Percentiles rank a stretch among this genome's conserved stretches.
These are phyloP conservation scores for Botia almorhae DNA, from an alignment of 2,797 vertebrate species.

Conservation along the genomic window DNA sequence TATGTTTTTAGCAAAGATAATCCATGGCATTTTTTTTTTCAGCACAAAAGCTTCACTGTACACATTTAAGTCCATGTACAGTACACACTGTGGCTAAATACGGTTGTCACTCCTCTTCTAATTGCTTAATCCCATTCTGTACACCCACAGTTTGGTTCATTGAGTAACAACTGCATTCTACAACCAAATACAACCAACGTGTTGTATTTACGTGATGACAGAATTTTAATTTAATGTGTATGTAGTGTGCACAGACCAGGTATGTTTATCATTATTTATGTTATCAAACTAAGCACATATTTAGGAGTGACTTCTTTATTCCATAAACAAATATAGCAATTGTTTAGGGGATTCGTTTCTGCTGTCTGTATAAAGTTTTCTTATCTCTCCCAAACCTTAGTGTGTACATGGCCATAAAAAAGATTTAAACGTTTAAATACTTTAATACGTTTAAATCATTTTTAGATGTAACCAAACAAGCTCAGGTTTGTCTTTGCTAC, in stretches of 20 bases:
- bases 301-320: no score
- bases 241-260: no score
- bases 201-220: no score
- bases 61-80: not conserved
- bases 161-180: no score
- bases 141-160: not conserved
- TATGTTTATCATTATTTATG: no score
- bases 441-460: conserved; percentile 3
- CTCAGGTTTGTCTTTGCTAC: not conserved
- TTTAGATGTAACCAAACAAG: not conserved
- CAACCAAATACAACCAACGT: no score
- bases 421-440: not conserved
- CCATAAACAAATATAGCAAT: no score
- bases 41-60: conserved; percentile 4
- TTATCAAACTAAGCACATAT: no score
- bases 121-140: not conserved
- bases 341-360: no score
- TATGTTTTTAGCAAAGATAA: conserved; percentile 10
- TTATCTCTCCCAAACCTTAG: not conserved
- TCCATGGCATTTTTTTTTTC: not conserved
- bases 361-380: no score
- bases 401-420: not conserved
- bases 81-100: not conserved
- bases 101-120: not conserved
- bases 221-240: no score